Evolutionary conservation across 1,140 invertebrate genomes (phyloP), one percentile per base, ranked within the genome.

Genomic region (Sogatella furcifera): DNA sequence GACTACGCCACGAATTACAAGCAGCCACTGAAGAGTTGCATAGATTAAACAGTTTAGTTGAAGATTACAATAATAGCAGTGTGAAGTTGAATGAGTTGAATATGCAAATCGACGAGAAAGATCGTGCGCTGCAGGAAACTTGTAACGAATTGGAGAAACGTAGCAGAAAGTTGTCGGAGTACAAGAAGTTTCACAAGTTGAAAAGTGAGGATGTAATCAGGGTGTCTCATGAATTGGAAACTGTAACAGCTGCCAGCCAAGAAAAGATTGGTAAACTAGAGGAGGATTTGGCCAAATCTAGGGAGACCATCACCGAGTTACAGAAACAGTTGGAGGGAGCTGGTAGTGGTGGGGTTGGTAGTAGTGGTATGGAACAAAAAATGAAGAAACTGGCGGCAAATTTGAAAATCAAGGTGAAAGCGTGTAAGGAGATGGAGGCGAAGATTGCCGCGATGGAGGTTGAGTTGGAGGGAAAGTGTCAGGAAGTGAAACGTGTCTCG

Each of bases 371-470:
- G 72, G 55, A 68, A 83, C 22, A 88, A 55, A 89, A 88, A 71
- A 79, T 89, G 69, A 89, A 88, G 65, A 88, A 88, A 64, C 81
- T 85, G 64, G 86, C 85, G 2, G 75, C 82, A 0, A 87, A 81
- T 66, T 74, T 89, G 9, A 89, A 89, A 68, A 87, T 87, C 64
- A 88, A 88, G 69, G 73, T 78, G 0, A 64, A 74, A 17, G 72
- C 81, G 49, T 83, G 81, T 55, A 75, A 79, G 52, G 84, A 88
- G 58, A 70, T 88, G 17, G 83, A 88, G 73, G 68, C 72, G n/a
- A 73, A 65, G 58, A 11, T 67, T 10, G 49, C 67, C 72, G 5
- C 72, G 71, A 15, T 71, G 67, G 62, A 66, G 24, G 1, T 64
- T 49, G 0, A 73, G 73, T 74, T 73, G 21, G 67, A 66, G 10